Percentiles rank a stretch among this genome's conserved stretches.
These are phyloP conservation scores for Oxyteleia sp. DNA, from an alignment of 2,888 invertebrate genomes.

Conservation along the genomic window DNA sequence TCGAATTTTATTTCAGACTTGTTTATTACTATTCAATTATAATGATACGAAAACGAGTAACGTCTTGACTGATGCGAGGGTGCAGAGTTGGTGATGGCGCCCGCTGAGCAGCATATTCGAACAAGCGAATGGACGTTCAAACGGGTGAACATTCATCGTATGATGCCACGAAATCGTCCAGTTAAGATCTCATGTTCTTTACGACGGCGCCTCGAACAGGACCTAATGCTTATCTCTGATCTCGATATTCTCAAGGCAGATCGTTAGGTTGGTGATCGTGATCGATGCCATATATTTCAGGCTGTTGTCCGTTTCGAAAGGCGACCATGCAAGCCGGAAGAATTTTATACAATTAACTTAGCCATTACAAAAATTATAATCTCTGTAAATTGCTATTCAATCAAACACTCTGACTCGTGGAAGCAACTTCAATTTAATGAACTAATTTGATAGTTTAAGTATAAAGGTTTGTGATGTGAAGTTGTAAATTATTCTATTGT, in stretches of 20 bases:
- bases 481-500: no score
- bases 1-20: slow-evolving; percentile 56
- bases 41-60: slow-evolving; percentile 61
- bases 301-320: slow-evolving; percentile 62
- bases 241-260: slow-evolving; percentile 77
- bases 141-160: slow-evolving; percentile 78
- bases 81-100: slow-evolving; percentile 86
- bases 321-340: slow-evolving; percentile 59
- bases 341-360: slow-evolving; percentile 66
- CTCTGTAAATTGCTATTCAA: slow-evolving; percentile 48
- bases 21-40: slow-evolving; percentile 66
- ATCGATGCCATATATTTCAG: slow-evolving; percentile 75
- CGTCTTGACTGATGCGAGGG: slow-evolving; percentile 86
- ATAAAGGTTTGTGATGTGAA: no score
- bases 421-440: background rate
- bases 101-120: slow-evolving; percentile 85
- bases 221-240: slow-evolving; percentile 79
- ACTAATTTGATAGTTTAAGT: background rate
- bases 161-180: slow-evolving; percentile 83
- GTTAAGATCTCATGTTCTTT: slow-evolving; percentile 85
- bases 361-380: slow-evolving; percentile 58
- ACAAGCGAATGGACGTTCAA: slow-evolving; percentile 79
- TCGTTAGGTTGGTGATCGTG: slow-evolving; percentile 75
- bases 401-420: slow-evolving; percentile 16
- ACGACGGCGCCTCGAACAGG: slow-evolving; percentile 77